Percentiles rank a stretch among this genome's conserved stretches.
These are phyloP conservation scores for Gambusia affinis DNA, from an alignment of 2,113 vertebrate species.

Conservation along the genomic window DNA sequence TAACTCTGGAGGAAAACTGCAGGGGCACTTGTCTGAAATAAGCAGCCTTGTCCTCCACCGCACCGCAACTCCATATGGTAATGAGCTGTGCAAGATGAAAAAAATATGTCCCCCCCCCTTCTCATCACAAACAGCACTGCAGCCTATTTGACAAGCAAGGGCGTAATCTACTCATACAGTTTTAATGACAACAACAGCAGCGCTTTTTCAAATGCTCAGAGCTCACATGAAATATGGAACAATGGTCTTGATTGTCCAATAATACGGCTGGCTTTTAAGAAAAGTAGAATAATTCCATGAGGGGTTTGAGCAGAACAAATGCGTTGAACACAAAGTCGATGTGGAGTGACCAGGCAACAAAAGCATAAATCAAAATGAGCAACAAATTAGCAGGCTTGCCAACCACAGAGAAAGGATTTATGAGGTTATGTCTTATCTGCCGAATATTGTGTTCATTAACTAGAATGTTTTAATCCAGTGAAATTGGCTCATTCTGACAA, in stretches of 20 bases:
- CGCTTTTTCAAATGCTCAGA: conserved; percentile 14
- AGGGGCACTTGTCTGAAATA: conserved; percentile 65
- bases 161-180: conserved; percentile 36
- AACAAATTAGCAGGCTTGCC: conserved; percentile 23
- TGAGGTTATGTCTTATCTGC: conserved; percentile 46
- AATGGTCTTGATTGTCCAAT: conserved; percentile 27
- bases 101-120: conserved; percentile 27
- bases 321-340: conserved; percentile 6
- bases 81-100: conserved; percentile 65
- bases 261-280: not conserved
- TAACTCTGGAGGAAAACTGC: conserved; percentile 42
- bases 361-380: conserved; percentile 47
- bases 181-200: conserved; percentile 24
- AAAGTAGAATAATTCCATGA: conserved; percentile 3
- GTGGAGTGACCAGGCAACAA: conserved; percentile 40
- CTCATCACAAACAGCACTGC: conserved; percentile 46
- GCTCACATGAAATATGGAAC: conserved; percentile 19
- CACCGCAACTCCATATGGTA: conserved; percentile 62
- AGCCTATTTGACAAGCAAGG: conserved; percentile 36
- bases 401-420: conserved; percentile 32
- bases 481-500: conserved; percentile 12
- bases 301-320: conserved; percentile 25
- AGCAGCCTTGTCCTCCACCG: conserved; percentile 64
- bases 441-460: conserved; percentile 37
- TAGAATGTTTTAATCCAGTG: conserved; percentile 31